Percentiles rank a stretch among this genome's conserved stretches.
Evolutionary conservation across 1,140 invertebrate genomes (phyloP).

Genomic region (Tetramorium parvispinum): DNA sequence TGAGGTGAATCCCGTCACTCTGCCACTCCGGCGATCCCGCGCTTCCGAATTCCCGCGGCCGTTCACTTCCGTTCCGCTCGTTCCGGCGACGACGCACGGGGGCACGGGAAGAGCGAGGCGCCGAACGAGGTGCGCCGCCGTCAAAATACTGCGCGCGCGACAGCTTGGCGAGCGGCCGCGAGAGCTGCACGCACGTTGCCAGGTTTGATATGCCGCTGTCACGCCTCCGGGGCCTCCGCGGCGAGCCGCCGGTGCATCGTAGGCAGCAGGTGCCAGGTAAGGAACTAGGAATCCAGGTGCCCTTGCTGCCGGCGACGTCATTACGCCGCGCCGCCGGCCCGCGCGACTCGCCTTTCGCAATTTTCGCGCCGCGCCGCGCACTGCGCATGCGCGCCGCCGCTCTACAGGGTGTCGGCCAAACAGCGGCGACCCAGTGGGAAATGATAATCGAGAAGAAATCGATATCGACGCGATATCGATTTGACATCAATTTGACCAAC

Average conservation of each 20-base stretch:
- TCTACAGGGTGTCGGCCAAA: not conserved
- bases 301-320: slow-evolving; percentile 63
- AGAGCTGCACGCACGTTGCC: slow-evolving; percentile 57
- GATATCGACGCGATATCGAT: too few species aligned
- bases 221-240: slow-evolving; percentile 61
- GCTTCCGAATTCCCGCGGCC: not conserved
- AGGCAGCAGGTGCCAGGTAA: slow-evolving; percentile 73
- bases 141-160: slow-evolving; percentile 1
- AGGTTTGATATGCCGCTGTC: slow-evolving; percentile 68
- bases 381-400: slow-evolving; percentile 30
- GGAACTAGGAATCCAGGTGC: slow-evolving; percentile 68
- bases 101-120: not conserved
- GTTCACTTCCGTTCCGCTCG: not conserved
- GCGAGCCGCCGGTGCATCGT: slow-evolving; percentile 61
- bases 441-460: too few species aligned
- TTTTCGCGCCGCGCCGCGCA: slow-evolving; percentile 23
- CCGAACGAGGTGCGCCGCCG: not conserved
- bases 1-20: not conserved
- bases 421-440: too few species aligned
- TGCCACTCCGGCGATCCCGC: not conserved
- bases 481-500: too few species aligned
- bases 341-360: slow-evolving; percentile 46
- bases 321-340: slow-evolving; percentile 4
- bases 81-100: not conserved
- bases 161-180: not conserved